Base-by-base conservation (phyloP, 1,140 invertebrate species). In the Brevipalpus yothersi region DNA sequence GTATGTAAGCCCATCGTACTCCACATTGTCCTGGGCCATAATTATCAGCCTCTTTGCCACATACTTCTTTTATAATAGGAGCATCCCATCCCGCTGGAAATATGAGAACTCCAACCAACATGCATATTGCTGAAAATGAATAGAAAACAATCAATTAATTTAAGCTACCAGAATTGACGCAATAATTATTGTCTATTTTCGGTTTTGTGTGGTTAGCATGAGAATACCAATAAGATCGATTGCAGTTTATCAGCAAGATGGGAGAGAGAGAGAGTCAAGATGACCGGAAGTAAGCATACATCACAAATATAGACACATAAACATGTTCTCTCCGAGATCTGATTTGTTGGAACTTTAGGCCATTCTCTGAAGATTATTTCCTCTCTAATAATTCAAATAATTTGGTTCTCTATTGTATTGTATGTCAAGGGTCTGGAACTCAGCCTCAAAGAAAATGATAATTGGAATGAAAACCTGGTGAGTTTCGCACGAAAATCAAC, bases 11-110 rank as follows among this genome's bases (percentile, higher is more conserved):
- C 93, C 93, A 97, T 63, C 90, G 79, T 17, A 97, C 79, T 43
- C 80, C 81, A 69, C 93, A 98, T 11, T 82, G 73, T 70, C 83
- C 84, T 63, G 82, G 75, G 66, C 77, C 75, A 69, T 83, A 92
- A 41, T 78, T 78, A 64, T 78, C 79, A 1, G 86, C 81, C 10
- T 81, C 75, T 12, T 80, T 76, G 0, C 89, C 89, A 68, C 93
- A 97, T 0, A 93, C 84, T 63, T 81, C 79, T 57, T 80, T 77
- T 10, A 96, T 84, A 60, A 79, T 73, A 1, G 79, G 75, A 13
- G 86, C 79, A 67, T 87, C 82, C 89, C 90, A 97, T 9, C 88
- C 91, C 17, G 84, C 80, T 0, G 93, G 92, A 75, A 85, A 96
- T n/a, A 88, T 78, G 17, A 82, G 77, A 55, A 92, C 84, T 8